Evolutionary conservation across 2,888 invertebrate genomes (phyloP), one percentile per base, ranked within the genome.

Genomic region (Listrodromus nycthemerus): DNA sequence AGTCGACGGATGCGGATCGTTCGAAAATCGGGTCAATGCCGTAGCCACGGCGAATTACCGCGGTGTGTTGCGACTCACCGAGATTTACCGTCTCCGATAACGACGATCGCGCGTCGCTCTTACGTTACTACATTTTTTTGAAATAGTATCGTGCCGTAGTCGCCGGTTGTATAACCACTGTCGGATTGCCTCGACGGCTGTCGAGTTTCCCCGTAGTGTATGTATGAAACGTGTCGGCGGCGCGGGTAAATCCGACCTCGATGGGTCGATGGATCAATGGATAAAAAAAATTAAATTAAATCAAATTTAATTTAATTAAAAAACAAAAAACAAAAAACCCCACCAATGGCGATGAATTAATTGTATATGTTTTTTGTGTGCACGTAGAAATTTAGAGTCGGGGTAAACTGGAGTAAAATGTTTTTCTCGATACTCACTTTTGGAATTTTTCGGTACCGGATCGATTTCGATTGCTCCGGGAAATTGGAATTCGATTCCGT

Each of bases 21-120:
- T 89, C 88, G 85, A 87, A 89, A 90, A 89, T 88, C 80, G 87
- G 90, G 90, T 90, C 90, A 90, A 89, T 90, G 90, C 90, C 90
- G 88, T 86, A 65, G 41, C n/a, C 65, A 70, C n/a, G 63, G 58
- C 69, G 58, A 41, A 66, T 61, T 67, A 58, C 52, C 63, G 37
- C 69, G 37, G 27, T 55, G 66, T 19, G 41, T 55, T 80, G 83
- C 83, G 80, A 84, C 55, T 78, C 73, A 41, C 69, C 50, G 80
- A 84, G 83, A 84, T 84, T 69, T 19, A 19, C 50, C 10, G 45
- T 55, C 21, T 16, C 69, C 21, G 84, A 84, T 84, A 84, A 84
- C 65, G 21, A 48, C 67, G 19, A 55, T 13, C 6, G 70, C 27
- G 65, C 78, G 50, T 69, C 74, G 50, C 73, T 73, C 65, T 75